Evolutionary conservation across 1,140 invertebrate species (phyloP).

Genomic region (Drosophila ficusphila): DNA sequence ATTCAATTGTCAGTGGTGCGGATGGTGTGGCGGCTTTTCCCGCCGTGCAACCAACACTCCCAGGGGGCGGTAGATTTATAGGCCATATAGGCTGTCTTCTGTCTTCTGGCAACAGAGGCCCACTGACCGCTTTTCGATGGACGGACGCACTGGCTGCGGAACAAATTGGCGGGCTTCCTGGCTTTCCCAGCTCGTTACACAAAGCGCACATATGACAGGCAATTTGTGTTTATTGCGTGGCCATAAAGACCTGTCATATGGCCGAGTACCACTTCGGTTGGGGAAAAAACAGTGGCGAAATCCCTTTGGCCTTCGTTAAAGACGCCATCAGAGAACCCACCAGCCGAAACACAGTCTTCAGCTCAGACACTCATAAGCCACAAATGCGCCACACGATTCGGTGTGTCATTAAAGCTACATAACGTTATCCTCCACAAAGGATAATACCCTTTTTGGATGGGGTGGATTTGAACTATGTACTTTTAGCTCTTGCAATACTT

Average conservation of each 20-base stretch:
- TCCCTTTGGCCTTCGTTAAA: constrained; percentile 32
- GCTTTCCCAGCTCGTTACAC: constrained; percentile 64
- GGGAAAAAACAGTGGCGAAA: constrained; percentile 27
- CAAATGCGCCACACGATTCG: constrained; percentile 50
- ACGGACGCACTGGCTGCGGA: neutral
- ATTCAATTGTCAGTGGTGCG: constrained; percentile 72
- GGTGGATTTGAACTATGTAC: neutral
- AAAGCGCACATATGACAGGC: constrained; percentile 76
- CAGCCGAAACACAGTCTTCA: constrained; percentile 2
- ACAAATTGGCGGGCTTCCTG: constrained; percentile 73
- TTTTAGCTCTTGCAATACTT: too few relatives aligned
- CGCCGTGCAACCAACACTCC: constrained; percentile 7
- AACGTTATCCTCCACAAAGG: constrained; percentile 20
- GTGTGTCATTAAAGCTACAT: constrained; percentile 63
- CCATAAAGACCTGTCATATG: constrained; percentile 67
- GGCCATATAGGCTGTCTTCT: too few relatives aligned
- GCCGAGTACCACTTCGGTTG: constrained; percentile 2
- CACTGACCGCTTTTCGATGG: constrained; percentile 40
- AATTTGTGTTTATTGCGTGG: constrained; percentile 77
- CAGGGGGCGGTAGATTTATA: constrained; percentile 53
- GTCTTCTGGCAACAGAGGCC: constrained; percentile 12
- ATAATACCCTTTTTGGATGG: neutral
- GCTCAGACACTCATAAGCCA: neutral
- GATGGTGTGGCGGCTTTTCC: constrained; percentile 12
- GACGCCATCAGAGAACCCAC: constrained; percentile 32